Evolutionary conservation across 2,113 vertebrate genomes (phyloP).

Genomic region (Orthonyx spaldingii): DNA sequence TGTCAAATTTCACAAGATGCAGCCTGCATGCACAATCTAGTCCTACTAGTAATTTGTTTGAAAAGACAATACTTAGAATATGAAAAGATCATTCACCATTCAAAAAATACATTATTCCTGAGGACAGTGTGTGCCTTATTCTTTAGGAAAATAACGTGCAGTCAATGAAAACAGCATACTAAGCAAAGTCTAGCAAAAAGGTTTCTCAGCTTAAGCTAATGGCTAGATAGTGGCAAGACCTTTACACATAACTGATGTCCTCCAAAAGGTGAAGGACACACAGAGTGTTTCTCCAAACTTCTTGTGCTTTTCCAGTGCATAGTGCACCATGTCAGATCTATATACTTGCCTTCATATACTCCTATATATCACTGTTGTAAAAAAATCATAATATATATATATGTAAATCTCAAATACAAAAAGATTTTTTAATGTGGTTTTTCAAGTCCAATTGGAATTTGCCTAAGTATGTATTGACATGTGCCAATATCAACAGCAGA

Average conservation of each 20-base stretch:
- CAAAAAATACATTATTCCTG: slow-evolving; percentile 74
- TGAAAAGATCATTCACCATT: slow-evolving; percentile 73
- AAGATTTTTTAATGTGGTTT: neutral
- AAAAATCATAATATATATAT: neutral
- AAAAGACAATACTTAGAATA: slow-evolving; percentile 67
- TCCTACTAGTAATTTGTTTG: slow-evolving; percentile 32
- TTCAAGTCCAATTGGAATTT: neutral
- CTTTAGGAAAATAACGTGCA: slow-evolving; percentile 60
- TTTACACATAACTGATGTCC: neutral
- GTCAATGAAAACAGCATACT: slow-evolving; percentile 56
- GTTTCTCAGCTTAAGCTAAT: slow-evolving; percentile 55
- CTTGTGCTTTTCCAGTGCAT: slow-evolving; percentile 19
- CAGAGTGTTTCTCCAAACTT: neutral
- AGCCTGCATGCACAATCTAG: slow-evolving; percentile 64
- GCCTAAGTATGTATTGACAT: neutral
- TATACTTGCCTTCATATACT: neutral
- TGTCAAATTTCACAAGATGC: slow-evolving; percentile 36
- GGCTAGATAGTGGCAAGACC: neutral
- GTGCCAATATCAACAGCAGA: neutral
- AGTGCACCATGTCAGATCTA: neutral
- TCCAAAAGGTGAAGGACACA: neutral
- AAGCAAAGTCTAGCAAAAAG: slow-evolving; percentile 46
- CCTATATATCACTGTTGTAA: neutral
- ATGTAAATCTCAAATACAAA: neutral
- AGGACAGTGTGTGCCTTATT: slow-evolving; percentile 68